These are phyloP conservation scores for Lepisosteus oculatus DNA, from an alignment of 2,113 vertebrate species.

Conservation along the genomic window DNA sequence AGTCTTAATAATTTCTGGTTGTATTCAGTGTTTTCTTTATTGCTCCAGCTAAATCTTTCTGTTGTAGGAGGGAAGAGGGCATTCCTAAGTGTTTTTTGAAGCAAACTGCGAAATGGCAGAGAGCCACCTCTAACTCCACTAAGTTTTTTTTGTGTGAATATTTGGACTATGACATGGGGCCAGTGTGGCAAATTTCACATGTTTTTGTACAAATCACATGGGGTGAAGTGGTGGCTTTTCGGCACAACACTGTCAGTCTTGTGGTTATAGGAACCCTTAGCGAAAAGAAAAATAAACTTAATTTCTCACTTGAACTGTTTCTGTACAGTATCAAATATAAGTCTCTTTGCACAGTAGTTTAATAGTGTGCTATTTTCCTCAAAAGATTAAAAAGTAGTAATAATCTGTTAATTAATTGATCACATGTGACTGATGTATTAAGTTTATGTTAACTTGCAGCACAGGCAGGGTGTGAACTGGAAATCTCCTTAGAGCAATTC, in stretches of 20 bases:
- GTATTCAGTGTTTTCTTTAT: not conserved
- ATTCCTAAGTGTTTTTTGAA: constrained; percentile 61
- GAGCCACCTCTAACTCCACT: constrained; percentile 38
- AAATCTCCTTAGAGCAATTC: too few relatives aligned
- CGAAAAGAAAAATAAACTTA: too few relatives aligned
- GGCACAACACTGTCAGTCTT: constrained; percentile 25
- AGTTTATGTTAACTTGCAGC: too few relatives aligned
- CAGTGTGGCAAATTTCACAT: constrained; percentile 66
- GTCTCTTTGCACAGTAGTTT: too few relatives aligned
- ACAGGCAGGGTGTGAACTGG: too few relatives aligned
- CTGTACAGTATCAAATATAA: too few relatives aligned
- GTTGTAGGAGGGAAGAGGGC: constrained; percentile 36
- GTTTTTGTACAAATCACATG: constrained; percentile 32
- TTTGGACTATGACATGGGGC: constrained; percentile 48
- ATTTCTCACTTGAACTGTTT: too few relatives aligned
- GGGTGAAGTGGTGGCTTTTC: constrained; percentile 32
- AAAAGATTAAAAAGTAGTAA: too few relatives aligned
- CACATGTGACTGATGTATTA: too few relatives aligned
- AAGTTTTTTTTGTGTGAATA: constrained; percentile 44
- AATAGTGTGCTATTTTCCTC: too few relatives aligned
- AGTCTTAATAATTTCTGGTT: not conserved
- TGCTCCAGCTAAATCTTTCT: constrained; percentile 4
- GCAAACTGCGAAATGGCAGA: constrained; percentile 72
- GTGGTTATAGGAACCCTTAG: not conserved
- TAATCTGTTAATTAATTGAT: too few relatives aligned